Percentiles rank a stretch among this genome's conserved stretches.
Conservation (phyloP, 1,140 invertebrate species). For the Asbolus verrucosus region DNA sequence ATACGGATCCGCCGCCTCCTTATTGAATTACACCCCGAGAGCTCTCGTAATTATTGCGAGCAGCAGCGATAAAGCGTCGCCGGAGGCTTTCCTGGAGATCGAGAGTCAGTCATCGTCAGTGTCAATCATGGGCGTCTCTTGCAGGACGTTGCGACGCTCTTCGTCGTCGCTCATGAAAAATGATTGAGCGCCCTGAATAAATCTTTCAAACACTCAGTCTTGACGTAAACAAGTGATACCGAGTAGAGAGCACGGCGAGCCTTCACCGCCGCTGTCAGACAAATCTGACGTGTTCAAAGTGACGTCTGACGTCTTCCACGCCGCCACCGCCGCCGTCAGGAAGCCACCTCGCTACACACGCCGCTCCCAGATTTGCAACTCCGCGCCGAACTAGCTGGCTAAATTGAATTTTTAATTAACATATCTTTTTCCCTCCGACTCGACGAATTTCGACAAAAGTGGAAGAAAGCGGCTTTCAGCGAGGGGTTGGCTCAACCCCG, state of each 20-base stretch:
- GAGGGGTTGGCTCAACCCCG: constrained; percentile 20
- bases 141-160: constrained; percentile 41
- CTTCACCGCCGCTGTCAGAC: constrained; percentile 53
- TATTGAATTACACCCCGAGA: too few relatives aligned
- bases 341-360: constrained; percentile 5
- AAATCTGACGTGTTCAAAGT: constrained; percentile 54
- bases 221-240: constrained; percentile 58
- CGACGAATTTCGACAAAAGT: neutral
- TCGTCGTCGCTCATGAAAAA: constrained; percentile 54
- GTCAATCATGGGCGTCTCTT: constrained; percentile 46
- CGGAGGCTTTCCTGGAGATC: constrained; percentile 24
- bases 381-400: neutral
- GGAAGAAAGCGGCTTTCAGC: constrained; percentile 38
- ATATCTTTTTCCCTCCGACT: constrained; percentile 13
- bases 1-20: too few relatives aligned
- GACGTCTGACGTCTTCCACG: constrained; percentile 47
- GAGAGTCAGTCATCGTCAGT: constrained; percentile 46
- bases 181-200: constrained; percentile 55
- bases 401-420: constrained; percentile 33
- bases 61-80: constrained; percentile 16
- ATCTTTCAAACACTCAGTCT: constrained; percentile 56
- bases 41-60: too few relatives aligned
- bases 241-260: constrained; percentile 45
- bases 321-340: constrained; percentile 19
- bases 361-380: neutral